Base-by-base conservation (phyloP, 2,888 invertebrate genomes). In the Dicycla oo region DNA sequence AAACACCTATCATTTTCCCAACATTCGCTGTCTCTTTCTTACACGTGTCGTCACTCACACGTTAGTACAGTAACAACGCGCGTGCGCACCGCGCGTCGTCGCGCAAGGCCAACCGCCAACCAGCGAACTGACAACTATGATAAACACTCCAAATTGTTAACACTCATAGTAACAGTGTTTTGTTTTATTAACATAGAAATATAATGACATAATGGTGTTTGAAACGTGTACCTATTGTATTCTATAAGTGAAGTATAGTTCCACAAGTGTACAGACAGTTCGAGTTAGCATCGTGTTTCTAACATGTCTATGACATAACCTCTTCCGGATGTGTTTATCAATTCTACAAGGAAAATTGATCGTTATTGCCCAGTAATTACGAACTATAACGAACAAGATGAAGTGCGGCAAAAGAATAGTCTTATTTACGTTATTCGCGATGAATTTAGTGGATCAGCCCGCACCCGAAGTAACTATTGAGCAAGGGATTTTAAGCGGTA, bases 381-480 rank as follows among this genome's bases (percentile, higher is more conserved):
- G 47, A 43, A 26, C 60, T 30, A 26, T 49, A 34, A 61, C 61
- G 43, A 34, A n/a, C 67, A 92, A 84, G 81, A 93, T 94, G 93
- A 91, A 88, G 82, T 88, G 80, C 71, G 85, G 84, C 8, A 94
- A 93, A 85, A 89, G 85, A 63, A 75, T 95, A 75, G 88, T 94
- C 47, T 85, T 95, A 75, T 93, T 94, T 86, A 90, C 94, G 47
- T 84, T 95, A 30, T 91, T 95, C 61, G 92, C 89, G 10, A 90
- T 93, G 86, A 94, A 94, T 82, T 84, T 95, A 73, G 91, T 95
- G 30, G 95, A 95, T 69, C 94, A 95, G 76, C 94, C 94, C 74
- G 91, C 95, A 0, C 95, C 94, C 0, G 92, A 94, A 84, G 91
- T 95, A 26, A 84, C 70, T 2, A 92, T 95, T 5, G 93, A 91